Conservation (phyloP, 2,888 invertebrate species). For the Caenorhabditis plicata region DNA sequence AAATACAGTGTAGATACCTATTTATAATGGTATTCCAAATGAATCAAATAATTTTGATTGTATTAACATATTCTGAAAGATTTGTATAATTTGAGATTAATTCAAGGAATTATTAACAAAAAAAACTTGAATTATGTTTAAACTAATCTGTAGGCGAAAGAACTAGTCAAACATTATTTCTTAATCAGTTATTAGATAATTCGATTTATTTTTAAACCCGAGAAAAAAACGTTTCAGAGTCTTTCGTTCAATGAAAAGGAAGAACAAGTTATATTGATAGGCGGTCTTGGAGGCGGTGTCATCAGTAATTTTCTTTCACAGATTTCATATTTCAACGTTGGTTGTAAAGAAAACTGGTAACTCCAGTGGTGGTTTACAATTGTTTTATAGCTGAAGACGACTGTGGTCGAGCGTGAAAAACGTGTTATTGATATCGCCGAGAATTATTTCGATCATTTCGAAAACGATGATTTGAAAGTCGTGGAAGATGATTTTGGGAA, state of each 20-base stretch:
- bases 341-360: background rate
- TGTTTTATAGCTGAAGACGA: slow-evolving; percentile 31
- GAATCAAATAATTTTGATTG: too few species aligned
- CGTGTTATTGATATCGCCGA: slow-evolving; percentile 23
- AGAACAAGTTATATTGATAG: slow-evolving; percentile 28
- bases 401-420: slow-evolving; percentile 34
- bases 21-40: too few species aligned
- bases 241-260: slow-evolving; percentile 22
- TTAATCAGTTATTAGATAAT: too few species aligned
- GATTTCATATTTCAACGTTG: slow-evolving; percentile 24
- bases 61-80: too few species aligned
- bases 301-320: slow-evolving; percentile 36
- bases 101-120: too few species aligned
- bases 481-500: slow-evolving; percentile 18
- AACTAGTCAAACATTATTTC: too few species aligned
- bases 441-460: slow-evolving; percentile 30
- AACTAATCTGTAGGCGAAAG: too few species aligned
- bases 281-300: slow-evolving; percentile 37
- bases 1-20: too few species aligned
- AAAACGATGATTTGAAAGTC: slow-evolving; percentile 16
- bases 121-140: too few species aligned
- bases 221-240: slow-evolving; percentile 29
- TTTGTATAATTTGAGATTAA: too few species aligned
- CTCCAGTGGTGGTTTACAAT: background rate
- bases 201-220: too few species aligned